These are phyloP conservation scores for Hemichromis elongatus DNA, from an alignment of 2,113 vertebrate species.

Conservation along the genomic window DNA sequence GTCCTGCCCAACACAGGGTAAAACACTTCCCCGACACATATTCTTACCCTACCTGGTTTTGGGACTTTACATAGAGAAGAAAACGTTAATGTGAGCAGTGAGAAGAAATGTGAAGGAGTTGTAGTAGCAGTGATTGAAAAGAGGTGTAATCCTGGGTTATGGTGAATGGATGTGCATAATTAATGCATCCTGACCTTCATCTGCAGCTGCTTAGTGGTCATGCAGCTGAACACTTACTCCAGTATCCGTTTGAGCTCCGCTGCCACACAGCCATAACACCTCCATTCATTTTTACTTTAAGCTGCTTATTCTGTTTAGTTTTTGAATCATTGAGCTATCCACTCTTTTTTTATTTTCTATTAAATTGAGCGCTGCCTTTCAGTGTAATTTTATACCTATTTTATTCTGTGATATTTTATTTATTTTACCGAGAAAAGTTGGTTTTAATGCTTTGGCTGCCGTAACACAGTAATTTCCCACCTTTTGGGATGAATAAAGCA, in stretches of 20 bases:
- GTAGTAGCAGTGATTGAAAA: background rate
- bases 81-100: background rate
- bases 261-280: background rate
- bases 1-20: background rate
- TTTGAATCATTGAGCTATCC: background rate
- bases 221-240: background rate
- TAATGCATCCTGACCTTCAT: background rate
- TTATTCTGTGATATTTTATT: background rate
- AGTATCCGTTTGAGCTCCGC: background rate
- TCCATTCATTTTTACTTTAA: background rate
- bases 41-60: accelerated
- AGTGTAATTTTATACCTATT: background rate
- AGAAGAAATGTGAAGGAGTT: background rate
- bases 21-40: background rate
- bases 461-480: background rate
- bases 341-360: background rate
- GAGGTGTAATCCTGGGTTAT: background rate
- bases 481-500: background rate
- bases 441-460: background rate
- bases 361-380: background rate
- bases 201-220: background rate
- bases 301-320: background rate
- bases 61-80: background rate
- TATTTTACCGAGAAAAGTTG: background rate
- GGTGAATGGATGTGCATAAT: background rate